These are phyloP conservation scores for Leptinotarsa juncta DNA, from an alignment of 2,888 invertebrate genomes.

Conservation along the genomic window DNA sequence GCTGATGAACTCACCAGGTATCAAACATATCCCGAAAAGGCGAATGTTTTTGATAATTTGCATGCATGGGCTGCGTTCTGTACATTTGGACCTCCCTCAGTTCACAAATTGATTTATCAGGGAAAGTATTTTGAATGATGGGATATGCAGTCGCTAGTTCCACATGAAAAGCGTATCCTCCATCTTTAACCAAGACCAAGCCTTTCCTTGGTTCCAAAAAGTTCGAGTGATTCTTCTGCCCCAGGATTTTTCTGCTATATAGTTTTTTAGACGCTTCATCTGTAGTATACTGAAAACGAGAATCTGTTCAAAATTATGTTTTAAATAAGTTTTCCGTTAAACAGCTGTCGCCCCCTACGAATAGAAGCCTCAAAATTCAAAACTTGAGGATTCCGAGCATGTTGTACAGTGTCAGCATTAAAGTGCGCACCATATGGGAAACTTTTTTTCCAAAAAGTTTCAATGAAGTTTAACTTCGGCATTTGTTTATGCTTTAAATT, in stretches of 20 bases:
- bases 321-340: no score
- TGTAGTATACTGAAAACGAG: conserved; percentile 49
- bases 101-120: conserved; percentile 58
- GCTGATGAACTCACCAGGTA: conserved; percentile 52
- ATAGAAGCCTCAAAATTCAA: no score
- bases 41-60: conserved; percentile 58
- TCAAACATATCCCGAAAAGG: conserved; percentile 60
- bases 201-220: conserved; percentile 55
- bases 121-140: conserved; percentile 57
- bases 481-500: no score
- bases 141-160: conserved; percentile 60
- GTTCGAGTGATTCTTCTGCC: conserved; percentile 46
- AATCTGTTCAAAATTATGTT: background rate
- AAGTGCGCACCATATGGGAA: no score
- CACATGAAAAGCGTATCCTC: conserved; percentile 61
- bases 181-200: conserved; percentile 53
- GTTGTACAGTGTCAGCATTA: no score
- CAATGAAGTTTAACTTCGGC: no score
- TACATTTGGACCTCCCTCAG: conserved; percentile 59
- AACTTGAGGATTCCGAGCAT: no score
- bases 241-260: conserved; percentile 70
- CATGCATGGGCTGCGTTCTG: conserved; percentile 53
- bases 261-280: conserved; percentile 72
- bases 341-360: no score
- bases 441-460: no score